Conservation (phyloP, 2,888 invertebrate genomes). For the Pelosia muscerda region DNA sequence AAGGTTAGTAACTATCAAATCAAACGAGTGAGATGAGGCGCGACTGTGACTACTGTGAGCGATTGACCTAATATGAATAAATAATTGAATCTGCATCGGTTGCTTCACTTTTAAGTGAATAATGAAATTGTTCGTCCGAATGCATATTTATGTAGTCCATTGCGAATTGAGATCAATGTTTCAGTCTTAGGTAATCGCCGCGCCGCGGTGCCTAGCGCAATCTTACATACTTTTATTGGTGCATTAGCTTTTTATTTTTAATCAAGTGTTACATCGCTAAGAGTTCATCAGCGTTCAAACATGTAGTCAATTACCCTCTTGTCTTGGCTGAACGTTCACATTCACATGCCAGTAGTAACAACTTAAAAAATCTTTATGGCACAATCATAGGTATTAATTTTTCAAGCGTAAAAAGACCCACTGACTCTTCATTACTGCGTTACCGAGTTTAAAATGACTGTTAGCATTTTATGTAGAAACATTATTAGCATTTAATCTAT, state of each 20-base stretch:
- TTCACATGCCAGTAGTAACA: not conserved
- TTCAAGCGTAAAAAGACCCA: too few species aligned
- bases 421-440: too few species aligned
- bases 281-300: not conserved
- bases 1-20: not conserved
- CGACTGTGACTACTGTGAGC: not conserved
- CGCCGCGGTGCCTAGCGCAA: not conserved
- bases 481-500: too few species aligned
- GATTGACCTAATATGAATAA: not conserved
- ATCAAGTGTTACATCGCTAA: constrained; percentile 3
- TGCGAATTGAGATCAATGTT: constrained; percentile 38
- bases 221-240: constrained; percentile 2
- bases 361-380: not conserved
- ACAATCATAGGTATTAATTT: too few species aligned
- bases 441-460: too few species aligned
- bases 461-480: too few species aligned
- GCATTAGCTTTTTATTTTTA: constrained; percentile 3
- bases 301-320: not conserved
- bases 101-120: not conserved
- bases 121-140: constrained; percentile 38
- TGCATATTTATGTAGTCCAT: constrained; percentile 12
- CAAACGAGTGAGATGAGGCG: not conserved
- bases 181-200: constrained; percentile 1
- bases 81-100: constrained; percentile 9
- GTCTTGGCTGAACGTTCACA: not conserved